Conservation (phyloP, 53 echinoderm and acorn worm genomes). For the Actinopyga echinites region DNA sequence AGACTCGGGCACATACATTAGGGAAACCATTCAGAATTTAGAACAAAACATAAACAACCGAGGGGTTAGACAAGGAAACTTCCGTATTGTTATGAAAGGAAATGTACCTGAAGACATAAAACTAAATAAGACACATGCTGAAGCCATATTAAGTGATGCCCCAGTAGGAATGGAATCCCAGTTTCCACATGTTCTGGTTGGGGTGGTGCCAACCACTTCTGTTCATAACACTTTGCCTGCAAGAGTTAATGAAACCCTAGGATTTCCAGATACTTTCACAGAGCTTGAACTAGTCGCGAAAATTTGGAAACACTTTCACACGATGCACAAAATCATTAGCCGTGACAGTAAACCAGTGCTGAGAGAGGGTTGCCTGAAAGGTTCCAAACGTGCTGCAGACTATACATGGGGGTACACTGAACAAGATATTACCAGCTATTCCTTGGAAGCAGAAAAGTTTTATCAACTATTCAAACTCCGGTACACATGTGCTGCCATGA, state of each 20-base stretch:
- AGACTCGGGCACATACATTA: background rate
- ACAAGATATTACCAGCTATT: background rate
- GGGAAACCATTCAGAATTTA: background rate
- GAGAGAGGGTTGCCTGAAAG: background rate
- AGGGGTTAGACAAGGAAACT: slow-evolving; percentile 67
- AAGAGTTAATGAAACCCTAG: background rate
- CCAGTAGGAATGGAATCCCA: background rate
- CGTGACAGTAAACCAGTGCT: background rate
- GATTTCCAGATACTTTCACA: background rate
- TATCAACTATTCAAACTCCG: slow-evolving; percentile 61
- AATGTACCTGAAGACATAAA: slow-evolving; percentile 39
- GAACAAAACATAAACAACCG: slow-evolving; percentile 43
- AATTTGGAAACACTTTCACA: slow-evolving; percentile 14
- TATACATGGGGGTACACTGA: slow-evolving; percentile 34
- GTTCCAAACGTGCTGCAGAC: slow-evolving; percentile 1
- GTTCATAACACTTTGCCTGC: background rate
- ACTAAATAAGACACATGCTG: slow-evolving; percentile 58
- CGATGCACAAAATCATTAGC: background rate
- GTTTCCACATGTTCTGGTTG: slow-evolving; percentile 20
- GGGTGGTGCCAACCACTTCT: slow-evolving; percentile 9
- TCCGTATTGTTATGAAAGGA: slow-evolving; percentile 54
- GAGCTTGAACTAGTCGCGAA: background rate
- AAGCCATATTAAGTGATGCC: slow-evolving; percentile 27
- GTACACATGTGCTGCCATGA: slow-evolving; percentile 44
- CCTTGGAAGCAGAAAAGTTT: slow-evolving; percentile 44